phyloP scores from a whole-genome alignment of 2,888 invertebrate species.

The Pristionchus exspectatus region DNA sequence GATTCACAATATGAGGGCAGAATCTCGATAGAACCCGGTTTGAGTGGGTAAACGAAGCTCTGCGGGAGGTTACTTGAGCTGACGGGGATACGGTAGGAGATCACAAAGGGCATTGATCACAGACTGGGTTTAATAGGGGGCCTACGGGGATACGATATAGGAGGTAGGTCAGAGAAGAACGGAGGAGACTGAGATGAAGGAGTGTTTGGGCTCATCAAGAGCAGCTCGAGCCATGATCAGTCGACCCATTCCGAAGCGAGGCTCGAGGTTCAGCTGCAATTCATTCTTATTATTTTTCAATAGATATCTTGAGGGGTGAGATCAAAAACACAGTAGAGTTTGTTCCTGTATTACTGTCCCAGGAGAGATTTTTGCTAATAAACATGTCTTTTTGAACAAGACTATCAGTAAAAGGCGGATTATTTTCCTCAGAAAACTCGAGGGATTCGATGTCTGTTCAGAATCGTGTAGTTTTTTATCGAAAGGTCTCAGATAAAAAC shows the following conservation, averaged over 20 bases:
- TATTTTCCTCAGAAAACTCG: too few relatives aligned
- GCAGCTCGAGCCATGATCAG: conserved; percentile 70
- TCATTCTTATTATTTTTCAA: neutral
- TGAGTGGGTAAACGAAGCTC: neutral
- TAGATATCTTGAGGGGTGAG: too few relatives aligned
- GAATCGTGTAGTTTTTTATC: neutral
- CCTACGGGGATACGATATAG: neutral
- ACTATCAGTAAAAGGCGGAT: too few relatives aligned
- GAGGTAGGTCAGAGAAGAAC: conserved; percentile 48
- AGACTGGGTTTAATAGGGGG: neutral
- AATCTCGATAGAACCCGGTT: neutral
- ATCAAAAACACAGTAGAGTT: neutral
- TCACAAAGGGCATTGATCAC: neutral
- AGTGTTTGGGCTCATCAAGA: conserved; percentile 37
- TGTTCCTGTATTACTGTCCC: neutral
- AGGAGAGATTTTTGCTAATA: neutral
- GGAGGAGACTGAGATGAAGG: neutral
- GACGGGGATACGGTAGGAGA: conserved; percentile 33
- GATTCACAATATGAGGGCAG: conserved; percentile 18
- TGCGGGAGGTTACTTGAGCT: neutral
- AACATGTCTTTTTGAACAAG: too few relatives aligned
- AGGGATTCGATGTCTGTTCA: too few relatives aligned
- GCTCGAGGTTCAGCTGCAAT: conserved; percentile 11
- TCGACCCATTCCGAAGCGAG: conserved; percentile 63
- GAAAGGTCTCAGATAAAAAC: neutral